Evolutionary conservation across 2,888 invertebrate genomes (phyloP).

Genomic region (Pelosia muscerda): DNA sequence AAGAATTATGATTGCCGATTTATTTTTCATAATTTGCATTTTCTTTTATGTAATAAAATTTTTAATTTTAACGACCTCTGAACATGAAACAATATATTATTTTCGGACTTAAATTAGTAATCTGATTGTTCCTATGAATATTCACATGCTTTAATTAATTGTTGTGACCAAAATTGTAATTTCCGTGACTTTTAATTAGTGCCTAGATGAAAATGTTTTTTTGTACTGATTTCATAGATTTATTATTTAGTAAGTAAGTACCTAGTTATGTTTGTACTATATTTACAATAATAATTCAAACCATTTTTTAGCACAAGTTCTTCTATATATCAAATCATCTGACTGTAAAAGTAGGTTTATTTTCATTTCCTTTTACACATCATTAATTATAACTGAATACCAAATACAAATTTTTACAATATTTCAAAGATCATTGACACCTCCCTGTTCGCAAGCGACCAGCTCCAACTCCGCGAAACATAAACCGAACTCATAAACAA

Average conservation of each 20-base stretch:
- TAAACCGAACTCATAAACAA: conserved; percentile 32
- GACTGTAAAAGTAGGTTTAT: not conserved
- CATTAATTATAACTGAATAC: not conserved
- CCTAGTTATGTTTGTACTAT: not conserved
- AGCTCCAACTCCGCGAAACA: conserved; percentile 10
- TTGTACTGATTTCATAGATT: not conserved
- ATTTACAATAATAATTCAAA: not conserved
- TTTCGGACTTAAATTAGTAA: not conserved
- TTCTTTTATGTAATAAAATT: not conserved
- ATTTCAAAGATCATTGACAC: not conserved
- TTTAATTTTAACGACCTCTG: not conserved
- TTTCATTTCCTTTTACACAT: no score
- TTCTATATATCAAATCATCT: not conserved
- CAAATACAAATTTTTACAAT: not conserved
- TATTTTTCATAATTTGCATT: not conserved
- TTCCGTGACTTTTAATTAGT: conserved; percentile 1
- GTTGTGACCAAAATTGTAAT: not conserved
- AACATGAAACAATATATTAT: not conserved
- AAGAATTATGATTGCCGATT: not conserved
- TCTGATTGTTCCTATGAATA: not conserved
- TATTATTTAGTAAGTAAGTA: not conserved
- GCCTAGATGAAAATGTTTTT: not conserved
- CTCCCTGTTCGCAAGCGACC: conserved; percentile 7
- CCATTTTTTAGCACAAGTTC: no score
- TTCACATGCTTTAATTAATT: conserved; percentile 2